Percentiles rank a stretch among this genome's conserved stretches.
Evolutionary conservation across 2,113 vertebrate genomes (phyloP).

Genomic region (Scomber scombrus): DNA sequence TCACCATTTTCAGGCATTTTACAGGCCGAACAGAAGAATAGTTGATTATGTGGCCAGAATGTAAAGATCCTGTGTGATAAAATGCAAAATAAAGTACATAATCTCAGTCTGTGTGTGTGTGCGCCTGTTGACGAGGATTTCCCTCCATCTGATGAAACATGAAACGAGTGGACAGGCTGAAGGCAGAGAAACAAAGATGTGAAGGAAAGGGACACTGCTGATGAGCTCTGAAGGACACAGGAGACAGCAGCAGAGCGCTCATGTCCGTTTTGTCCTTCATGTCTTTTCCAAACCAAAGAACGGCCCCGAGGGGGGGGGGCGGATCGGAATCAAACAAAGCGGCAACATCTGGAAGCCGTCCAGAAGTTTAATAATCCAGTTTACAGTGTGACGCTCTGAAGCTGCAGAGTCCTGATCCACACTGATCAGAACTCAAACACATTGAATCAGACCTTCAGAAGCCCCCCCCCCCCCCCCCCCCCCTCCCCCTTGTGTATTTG

Average conservation of each 20-base stretch:
- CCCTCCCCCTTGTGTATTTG: not conserved
- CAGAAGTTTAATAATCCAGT: conserved; percentile 60
- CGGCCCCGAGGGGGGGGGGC: not conserved
- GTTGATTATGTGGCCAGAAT: no score
- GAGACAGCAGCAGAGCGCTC: not conserved
- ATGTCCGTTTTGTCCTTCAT: conserved; percentile 21
- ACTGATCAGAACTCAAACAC: conserved; percentile 32
- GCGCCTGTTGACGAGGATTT: not conserved
- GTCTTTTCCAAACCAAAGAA: not conserved
- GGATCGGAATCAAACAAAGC: conserved; percentile 37
- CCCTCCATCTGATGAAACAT: not conserved
- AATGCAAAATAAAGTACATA: no score
- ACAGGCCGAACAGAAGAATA: no score
- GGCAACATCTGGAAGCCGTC: conserved; percentile 46
- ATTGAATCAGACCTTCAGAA: not conserved
- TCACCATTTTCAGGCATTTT: no score
- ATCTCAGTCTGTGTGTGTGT: not conserved
- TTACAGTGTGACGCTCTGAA: conserved; percentile 38
- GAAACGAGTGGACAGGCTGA: not conserved
- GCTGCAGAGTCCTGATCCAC: conserved; percentile 30
- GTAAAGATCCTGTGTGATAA: no score
- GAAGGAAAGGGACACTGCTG: not conserved
- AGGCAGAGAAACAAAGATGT: not conserved
- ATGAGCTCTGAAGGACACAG: not conserved
- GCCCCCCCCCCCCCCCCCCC: not conserved